Conservation (phyloP, 1,140 invertebrate genomes). For the Diplogasteroides magnus region DNA sequence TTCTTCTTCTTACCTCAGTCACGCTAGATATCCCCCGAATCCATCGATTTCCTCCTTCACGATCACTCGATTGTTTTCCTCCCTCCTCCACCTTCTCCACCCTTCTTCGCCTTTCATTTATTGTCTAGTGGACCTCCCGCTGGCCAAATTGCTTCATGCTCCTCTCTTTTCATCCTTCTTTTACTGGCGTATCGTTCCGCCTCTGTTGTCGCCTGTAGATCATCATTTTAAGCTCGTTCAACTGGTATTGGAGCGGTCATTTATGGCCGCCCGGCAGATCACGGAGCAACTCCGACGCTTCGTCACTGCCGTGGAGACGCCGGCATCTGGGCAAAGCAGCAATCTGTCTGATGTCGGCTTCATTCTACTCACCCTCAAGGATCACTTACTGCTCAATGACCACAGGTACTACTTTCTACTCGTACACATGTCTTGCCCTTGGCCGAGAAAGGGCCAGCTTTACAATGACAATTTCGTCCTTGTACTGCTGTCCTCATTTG, state of each 20-base stretch:
- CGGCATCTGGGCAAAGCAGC: conserved; percentile 18
- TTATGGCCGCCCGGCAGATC: conserved; percentile 16
- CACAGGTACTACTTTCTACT: conserved; percentile 18
- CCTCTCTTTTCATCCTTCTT: neutral
- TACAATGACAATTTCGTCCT: too few species aligned
- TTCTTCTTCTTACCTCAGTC: too few species aligned
- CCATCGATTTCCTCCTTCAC: neutral
- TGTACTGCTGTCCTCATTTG: too few species aligned
- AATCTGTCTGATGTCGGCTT: conserved; percentile 35
- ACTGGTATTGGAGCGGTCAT: neutral
- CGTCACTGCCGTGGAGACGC: conserved; percentile 25
- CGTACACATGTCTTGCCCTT: neutral
- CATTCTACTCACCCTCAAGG: conserved; percentile 32
- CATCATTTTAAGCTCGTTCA: neutral
- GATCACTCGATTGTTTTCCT: neutral
- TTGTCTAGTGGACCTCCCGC: too few species aligned
- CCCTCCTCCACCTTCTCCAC: neutral
- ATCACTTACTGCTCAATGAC: conserved; percentile 30
- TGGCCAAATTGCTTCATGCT: neutral
- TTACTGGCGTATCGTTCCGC: neutral
- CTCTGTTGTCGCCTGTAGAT: neutral
- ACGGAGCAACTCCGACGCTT: conserved; percentile 32
- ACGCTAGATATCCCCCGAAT: too few species aligned
- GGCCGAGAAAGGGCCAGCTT: neutral
- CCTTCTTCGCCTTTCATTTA: too few species aligned